Evolutionary conservation across 2,113 vertebrate species (phyloP).

Genomic region (Marmota monax): DNA sequence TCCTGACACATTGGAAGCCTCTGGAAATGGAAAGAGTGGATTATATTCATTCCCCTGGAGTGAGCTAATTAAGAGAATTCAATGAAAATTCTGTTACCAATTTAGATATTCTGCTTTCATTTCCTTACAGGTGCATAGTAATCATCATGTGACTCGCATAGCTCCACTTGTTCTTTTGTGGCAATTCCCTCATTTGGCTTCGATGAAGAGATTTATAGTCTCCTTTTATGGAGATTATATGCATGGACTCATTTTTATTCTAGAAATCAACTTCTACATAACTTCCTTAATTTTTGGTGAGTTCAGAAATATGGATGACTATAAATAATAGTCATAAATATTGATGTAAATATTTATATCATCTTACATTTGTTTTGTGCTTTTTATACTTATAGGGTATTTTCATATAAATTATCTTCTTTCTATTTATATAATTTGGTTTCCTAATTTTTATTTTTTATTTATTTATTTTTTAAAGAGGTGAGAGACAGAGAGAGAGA

Average conservation of each 20-base stretch:
- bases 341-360: not conserved
- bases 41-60: conserved; percentile 26
- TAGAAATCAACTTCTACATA: not conserved
- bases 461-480: too few relatives aligned
- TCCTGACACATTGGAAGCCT: conserved; percentile 6
- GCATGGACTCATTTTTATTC: not conserved
- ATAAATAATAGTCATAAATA: not conserved
- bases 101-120: not conserved
- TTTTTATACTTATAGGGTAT: conserved; percentile 18
- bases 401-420: not conserved
- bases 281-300: not conserved
- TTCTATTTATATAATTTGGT: too few relatives aligned
- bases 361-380: conserved; percentile 4
- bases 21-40: conserved; percentile 44
- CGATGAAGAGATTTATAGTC: not conserved
- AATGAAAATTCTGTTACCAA: conserved; percentile 40
- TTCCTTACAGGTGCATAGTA: not conserved
- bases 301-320: conserved; percentile 12
- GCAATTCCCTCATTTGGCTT: not conserved
- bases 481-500: too few relatives aligned
- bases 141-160: accelerated
- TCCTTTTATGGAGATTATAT: not conserved
- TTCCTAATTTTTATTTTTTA: too few relatives aligned
- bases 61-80: conserved; percentile 74
- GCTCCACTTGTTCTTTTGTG: not conserved